Percentiles rank a stretch among this genome's conserved stretches.
Conservation (phyloP, 2,113 vertebrate genomes). For the Anarhynchus alexandrinus region DNA sequence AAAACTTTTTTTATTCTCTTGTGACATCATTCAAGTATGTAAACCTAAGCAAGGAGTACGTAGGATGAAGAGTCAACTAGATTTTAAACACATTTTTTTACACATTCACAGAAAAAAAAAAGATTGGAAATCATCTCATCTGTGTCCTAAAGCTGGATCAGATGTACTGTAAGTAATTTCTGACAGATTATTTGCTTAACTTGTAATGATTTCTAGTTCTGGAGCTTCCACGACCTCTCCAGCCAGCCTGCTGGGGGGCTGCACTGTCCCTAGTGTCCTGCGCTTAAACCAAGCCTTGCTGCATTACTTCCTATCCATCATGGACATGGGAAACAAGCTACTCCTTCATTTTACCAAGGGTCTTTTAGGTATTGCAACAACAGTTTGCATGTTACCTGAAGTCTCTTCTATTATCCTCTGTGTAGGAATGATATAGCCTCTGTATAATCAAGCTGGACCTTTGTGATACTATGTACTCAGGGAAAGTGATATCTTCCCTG, state of each 20-base stretch:
- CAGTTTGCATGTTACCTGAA: neutral
- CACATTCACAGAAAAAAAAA: neutral
- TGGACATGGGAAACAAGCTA: neutral
- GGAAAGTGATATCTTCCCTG: neutral
- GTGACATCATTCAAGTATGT: neutral
- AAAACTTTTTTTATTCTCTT: neutral
- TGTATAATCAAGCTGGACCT: neutral
- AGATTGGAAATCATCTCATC: neutral
- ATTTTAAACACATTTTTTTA: neutral
- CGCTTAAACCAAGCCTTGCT: neutral
- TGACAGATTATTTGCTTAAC: neutral
- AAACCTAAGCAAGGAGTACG: neutral
- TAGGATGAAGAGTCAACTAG: neutral
- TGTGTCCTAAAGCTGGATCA: neutral
- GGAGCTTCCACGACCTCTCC: neutral
- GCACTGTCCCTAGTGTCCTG: neutral
- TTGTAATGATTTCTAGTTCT: neutral
- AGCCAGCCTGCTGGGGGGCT: neutral
- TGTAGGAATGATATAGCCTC: neutral
- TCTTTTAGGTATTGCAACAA: neutral
- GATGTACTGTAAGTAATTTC: neutral
- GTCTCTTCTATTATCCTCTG: neutral
- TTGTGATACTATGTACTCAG: neutral
- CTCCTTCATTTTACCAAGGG: neutral
- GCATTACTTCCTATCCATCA: neutral